These are phyloP conservation scores for Pleuronectes platessa DNA, from an alignment of 2,113 vertebrate genomes.

Conservation along the genomic window DNA sequence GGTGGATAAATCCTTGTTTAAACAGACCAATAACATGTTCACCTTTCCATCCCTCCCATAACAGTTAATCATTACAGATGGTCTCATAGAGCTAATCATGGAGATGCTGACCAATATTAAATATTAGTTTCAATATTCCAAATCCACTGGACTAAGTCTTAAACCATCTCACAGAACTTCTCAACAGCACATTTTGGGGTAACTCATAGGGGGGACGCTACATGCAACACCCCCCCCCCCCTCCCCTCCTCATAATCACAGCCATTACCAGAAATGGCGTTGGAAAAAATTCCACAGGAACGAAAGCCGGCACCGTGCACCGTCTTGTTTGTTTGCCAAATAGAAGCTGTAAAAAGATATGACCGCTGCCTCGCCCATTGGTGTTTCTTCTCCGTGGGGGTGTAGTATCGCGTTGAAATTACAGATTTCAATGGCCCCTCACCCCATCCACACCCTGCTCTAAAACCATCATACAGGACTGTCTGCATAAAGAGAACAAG, in stretches of 20 bases:
- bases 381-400: constrained; percentile 4
- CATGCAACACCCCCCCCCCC: constrained; percentile 53
- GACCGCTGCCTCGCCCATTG: constrained; percentile 9
- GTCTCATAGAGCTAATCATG: background rate
- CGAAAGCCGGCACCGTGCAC: constrained; percentile 50
- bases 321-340: constrained; percentile 41
- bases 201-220: constrained; percentile 24
- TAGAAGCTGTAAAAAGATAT: constrained; percentile 35
- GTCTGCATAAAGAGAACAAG: constrained; percentile 61
- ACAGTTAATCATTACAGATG: background rate
- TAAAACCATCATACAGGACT: constrained; percentile 33
- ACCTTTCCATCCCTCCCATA: background rate
- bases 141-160: background rate
- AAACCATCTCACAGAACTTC: background rate
- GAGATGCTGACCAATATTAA: background rate
- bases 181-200: constrained; percentile 15
- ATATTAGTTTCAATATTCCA: constrained; percentile 1
- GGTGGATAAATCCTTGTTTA: background rate
- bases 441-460: constrained; percentile 40
- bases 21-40: background rate
- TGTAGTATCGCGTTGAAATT: constrained; percentile 8
- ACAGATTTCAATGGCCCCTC: constrained; percentile 18
- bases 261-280: constrained; percentile 73
- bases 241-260: constrained; percentile 54
- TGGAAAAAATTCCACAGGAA: constrained; percentile 73